A percentile compares a stretch with the other conserved stretches of the same genome.
These are phyloP conservation scores for Heliothis peltigera DNA, from an alignment of 2,888 invertebrate genomes.

Conservation along the genomic window DNA sequence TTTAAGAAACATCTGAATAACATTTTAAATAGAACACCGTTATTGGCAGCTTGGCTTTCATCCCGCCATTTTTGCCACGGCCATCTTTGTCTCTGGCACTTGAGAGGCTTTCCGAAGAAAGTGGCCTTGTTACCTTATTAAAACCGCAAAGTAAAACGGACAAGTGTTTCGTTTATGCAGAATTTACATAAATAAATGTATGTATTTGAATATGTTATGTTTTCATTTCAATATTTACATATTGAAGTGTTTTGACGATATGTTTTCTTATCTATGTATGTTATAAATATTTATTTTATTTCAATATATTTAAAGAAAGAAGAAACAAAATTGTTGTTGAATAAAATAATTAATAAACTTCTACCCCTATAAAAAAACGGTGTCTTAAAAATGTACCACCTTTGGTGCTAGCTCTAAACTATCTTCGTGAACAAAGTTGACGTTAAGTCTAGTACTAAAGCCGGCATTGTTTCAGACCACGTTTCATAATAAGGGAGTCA, in stretches of 20 bases:
- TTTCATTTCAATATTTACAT: conserved; percentile 8
- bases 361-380: too few species aligned
- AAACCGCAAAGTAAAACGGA: conserved; percentile 8
- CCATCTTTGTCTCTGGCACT: neutral
- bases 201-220: conserved; percentile 2
- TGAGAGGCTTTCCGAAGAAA: conserved; percentile 24
- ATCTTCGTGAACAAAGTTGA: too few species aligned
- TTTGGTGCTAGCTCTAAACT: too few species aligned
- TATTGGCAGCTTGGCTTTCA: neutral
- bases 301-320: neutral
- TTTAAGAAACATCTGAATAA: too few species aligned
- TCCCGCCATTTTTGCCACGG: conserved; percentile 1
- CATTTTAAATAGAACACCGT: conserved; percentile 13
- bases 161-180: conserved; percentile 27
- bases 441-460: too few species aligned
- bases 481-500: too few species aligned
- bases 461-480: too few species aligned
- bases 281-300: neutral
- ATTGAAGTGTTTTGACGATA: conserved; percentile 5
- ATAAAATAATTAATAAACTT: too few species aligned
- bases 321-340: too few species aligned
- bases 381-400: too few species aligned
- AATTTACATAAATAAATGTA: conserved; percentile 28
- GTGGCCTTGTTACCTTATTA: conserved; percentile 35
- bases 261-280: conserved; percentile 4